These are phyloP conservation scores for Chromoteleia sp. DNA, from an alignment of 2,888 invertebrate species.

Conservation along the genomic window DNA sequence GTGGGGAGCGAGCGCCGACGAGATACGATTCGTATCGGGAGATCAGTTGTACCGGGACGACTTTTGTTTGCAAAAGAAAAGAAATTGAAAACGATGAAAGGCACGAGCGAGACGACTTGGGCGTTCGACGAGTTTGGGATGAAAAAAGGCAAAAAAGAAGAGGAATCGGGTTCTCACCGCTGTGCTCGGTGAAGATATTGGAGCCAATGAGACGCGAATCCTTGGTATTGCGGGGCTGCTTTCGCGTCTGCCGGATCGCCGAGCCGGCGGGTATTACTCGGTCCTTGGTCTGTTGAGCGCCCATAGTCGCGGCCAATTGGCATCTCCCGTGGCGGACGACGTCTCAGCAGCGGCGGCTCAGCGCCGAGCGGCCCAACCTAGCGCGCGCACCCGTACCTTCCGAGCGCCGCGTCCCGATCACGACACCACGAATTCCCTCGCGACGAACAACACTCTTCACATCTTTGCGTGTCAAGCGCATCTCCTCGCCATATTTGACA, in stretches of 20 bases:
- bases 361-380: conserved; percentile 42
- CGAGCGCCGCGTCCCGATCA: conserved; percentile 46
- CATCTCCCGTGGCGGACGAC: conserved; percentile 78
- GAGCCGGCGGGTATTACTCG: conserved; percentile 90
- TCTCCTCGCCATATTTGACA: conserved; percentile 86
- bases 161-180: conserved; percentile 88
- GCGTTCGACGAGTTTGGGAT: not conserved
- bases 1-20: not conserved
- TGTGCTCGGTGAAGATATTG: conserved; percentile 97
- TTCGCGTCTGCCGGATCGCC: conserved; percentile 90
- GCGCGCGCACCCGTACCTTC: conserved; percentile 64
- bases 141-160: not conserved
- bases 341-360: conserved; percentile 45
- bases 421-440: conserved; percentile 64
- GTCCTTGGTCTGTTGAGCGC: conserved; percentile 97
- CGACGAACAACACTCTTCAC: conserved; percentile 63
- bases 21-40: too few relatives aligned
- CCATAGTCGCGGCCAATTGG: conserved; percentile 89
- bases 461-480: conserved; percentile 77
- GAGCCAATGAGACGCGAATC: conserved; percentile 94
- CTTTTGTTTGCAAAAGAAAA: too few relatives aligned
- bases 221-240: conserved; percentile 91
- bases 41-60: too few relatives aligned
- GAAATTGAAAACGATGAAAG: too few relatives aligned
- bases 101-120: too few relatives aligned